Evolutionary conservation across 2,113 vertebrate genomes (phyloP).

Genomic region (Phasianus colchicus): DNA sequence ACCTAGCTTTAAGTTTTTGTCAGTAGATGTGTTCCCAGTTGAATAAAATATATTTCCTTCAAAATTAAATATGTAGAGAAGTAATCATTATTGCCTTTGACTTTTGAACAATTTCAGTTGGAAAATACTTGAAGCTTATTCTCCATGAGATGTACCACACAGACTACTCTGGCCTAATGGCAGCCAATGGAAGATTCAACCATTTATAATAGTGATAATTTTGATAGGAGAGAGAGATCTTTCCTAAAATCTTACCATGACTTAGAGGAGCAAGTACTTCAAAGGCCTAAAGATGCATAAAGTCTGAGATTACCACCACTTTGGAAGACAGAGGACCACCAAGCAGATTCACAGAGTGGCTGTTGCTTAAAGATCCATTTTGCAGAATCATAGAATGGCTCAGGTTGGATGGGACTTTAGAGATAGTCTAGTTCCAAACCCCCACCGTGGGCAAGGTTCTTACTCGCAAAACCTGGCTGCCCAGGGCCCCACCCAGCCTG

Average conservation of each 20-base stretch:
- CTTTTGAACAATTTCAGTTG: background rate
- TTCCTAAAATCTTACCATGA: background rate
- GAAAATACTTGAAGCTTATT: background rate
- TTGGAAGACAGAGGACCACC: background rate
- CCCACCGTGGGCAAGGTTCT: too few relatives aligned
- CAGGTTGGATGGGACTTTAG: too few relatives aligned
- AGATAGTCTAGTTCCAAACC: too few relatives aligned
- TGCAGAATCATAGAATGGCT: too few relatives aligned
- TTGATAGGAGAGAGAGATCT: background rate
- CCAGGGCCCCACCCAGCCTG: too few relatives aligned
- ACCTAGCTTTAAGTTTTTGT: slow-evolving; percentile 4
- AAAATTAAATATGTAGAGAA: background rate
- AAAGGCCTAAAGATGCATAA: background rate
- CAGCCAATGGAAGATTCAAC: background rate
- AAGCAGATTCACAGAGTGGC: background rate
- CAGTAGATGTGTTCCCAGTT: background rate
- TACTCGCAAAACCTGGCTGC: too few relatives aligned
- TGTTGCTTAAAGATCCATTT: background rate
- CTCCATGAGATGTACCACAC: background rate
- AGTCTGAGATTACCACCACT: fast-evolving
- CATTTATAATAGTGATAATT: background rate
- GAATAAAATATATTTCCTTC: background rate
- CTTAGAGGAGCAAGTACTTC: background rate
- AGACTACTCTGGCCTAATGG: background rate
- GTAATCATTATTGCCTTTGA: background rate